Evolutionary conservation across 2,888 invertebrate genomes (phyloP).

Genomic region (Polylopha cassiicola): DNA sequence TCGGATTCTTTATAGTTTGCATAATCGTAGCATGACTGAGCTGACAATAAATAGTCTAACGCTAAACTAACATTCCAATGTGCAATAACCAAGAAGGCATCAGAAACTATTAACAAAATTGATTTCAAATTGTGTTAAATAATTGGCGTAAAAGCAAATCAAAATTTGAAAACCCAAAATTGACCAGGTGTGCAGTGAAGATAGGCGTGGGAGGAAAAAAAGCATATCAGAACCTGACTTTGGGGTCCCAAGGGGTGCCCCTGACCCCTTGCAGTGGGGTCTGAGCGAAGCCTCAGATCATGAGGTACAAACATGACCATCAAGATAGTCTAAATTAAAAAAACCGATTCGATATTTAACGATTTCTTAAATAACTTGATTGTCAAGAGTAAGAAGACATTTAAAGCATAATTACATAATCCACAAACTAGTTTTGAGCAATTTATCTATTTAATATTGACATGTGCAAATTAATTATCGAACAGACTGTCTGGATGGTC

Average conservation of each 20-base stretch:
- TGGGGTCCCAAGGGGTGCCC: slow-evolving; percentile 40
- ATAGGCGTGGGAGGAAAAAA: slow-evolving; percentile 58
- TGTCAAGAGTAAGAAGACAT: neutral
- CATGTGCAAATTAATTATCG: no score
- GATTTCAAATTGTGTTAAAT: neutral
- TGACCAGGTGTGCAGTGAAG: slow-evolving; percentile 40
- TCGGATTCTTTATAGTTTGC: no score
- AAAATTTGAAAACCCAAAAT: slow-evolving; percentile 30
- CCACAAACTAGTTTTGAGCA: no score
- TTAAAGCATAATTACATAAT: neutral
- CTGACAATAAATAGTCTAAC: no score
- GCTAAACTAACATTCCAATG: slow-evolving; percentile 1
- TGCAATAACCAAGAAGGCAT: no score
- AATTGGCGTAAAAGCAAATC: slow-evolving; percentile 31
- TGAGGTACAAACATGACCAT: slow-evolving; percentile 34
- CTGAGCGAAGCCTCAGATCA: slow-evolving; percentile 51
- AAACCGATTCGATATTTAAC: neutral
- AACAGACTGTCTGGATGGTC: slow-evolving; percentile 4
- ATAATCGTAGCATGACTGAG: no score
- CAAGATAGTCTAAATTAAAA: slow-evolving; percentile 13
- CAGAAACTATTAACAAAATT: neutral
- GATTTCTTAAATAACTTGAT: neutral
- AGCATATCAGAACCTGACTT: slow-evolving; percentile 43
- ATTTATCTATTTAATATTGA: no score
- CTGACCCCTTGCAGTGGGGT: slow-evolving; percentile 45